Base-by-base conservation (phyloP, 2,797 vertebrate genomes). In the Aselliscus stoliczkanus region DNA sequence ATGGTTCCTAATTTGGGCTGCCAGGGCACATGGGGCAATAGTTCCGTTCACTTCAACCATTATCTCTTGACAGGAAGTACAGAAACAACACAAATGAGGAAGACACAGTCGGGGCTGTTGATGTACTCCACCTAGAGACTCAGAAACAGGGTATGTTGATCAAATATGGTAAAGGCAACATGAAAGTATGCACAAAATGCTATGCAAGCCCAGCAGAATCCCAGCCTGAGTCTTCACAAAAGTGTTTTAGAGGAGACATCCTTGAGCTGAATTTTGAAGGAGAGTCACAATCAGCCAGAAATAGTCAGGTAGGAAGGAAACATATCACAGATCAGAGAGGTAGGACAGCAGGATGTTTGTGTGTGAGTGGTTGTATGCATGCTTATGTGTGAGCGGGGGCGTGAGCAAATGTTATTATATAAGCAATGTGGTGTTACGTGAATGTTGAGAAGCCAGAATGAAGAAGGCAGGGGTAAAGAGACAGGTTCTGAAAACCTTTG, bases 181-280 rank as follows among this genome's bases (percentile, higher is more conserved):
- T 23, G 17, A 60, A 81, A 50, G 9, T 25, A 21, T 56, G 52
- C 14, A 20, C 62, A 62, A 29, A 52, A 34, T 11, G 60, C 29
- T 34, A 14, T 5, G 3, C 54, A 27, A 15, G 47, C 37, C 23
- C 44, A 52, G 20, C 42, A 60, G 72, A 64, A 91, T 34, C 27
- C 50, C 58, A 47, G 27, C 7, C 12, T 47, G 15, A 6, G 44
- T 92, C 65, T n/a, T 81, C 60, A 58, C 25, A 42, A n/a, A 58
- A 52, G n/a, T 58, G 72, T 73, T 67, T 67, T 23, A 60, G 50
- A 94, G 56, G n/a, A 80, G 39, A 88, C 17, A 47, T 62, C 44
- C 50, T 67, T 47, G 62, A 95, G 47, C 42, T n/a, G 87, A 62
- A 54, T 65, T 84, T 76, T 67, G 54, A 93, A 76, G 10, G 73